Conservation (phyloP, 2,888 invertebrate genomes). For the Scaptomyza polygonia region DNA sequence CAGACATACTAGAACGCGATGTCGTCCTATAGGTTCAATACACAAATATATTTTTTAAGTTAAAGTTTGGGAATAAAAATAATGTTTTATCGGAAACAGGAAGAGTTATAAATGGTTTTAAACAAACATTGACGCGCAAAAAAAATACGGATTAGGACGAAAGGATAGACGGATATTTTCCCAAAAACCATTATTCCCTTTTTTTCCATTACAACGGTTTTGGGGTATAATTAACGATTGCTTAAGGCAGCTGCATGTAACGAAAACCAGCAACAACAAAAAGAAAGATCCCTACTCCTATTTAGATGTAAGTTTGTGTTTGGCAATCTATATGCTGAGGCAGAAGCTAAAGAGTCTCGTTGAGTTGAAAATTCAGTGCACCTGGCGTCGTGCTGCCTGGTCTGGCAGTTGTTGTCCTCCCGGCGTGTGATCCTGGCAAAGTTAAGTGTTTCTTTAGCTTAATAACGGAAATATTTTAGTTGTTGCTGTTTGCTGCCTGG, state of each 20-base stretch:
- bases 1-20: no score
- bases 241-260: background rate
- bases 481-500: conserved; percentile 51
- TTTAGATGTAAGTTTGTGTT: background rate
- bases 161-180: no score
- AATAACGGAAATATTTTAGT: conserved; percentile 79
- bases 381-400: conserved; percentile 35
- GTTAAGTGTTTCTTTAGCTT: conserved; percentile 81
- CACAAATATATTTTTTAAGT: no score
- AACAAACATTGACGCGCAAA: no score
- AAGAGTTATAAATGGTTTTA: no score
- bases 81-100: no score
- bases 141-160: no score
- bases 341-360: background rate
- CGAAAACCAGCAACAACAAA: background rate
- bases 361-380: conserved; percentile 35
- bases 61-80: no score
- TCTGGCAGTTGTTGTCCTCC: background rate
- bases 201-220: no score
- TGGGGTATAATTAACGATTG: conserved; percentile 2
- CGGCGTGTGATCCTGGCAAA: conserved; percentile 61
- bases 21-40: no score
- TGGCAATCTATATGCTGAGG: background rate
- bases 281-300: background rate
- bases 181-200: no score